Evolutionary conservation across 1,140 invertebrate species (phyloP).

Genomic region (Euwallacea similis): DNA sequence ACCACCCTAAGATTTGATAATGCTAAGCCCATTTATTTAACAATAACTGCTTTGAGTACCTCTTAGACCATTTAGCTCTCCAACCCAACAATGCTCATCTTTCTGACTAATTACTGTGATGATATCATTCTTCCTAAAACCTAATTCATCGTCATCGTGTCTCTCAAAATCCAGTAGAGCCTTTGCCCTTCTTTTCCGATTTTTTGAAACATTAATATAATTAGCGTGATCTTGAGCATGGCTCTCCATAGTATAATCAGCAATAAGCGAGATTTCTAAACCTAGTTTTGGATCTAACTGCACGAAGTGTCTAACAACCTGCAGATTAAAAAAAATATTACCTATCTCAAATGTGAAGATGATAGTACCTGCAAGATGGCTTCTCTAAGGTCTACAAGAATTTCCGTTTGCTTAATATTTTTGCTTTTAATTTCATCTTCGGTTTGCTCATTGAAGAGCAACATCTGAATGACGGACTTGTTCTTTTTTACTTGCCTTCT

Average conservation of each 20-base stretch:
- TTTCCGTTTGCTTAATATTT: slow-evolving; percentile 93
- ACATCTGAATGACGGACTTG: slow-evolving; percentile 87
- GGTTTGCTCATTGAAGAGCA: slow-evolving; percentile 80
- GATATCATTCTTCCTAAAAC: slow-evolving; percentile 97
- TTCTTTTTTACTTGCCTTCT: slow-evolving; percentile 86
- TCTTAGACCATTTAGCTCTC: slow-evolving; percentile 94
- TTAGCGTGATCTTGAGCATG: slow-evolving; percentile 92
- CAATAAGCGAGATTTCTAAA: slow-evolving; percentile 74
- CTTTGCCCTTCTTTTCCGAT: slow-evolving; percentile 88
- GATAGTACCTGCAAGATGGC: slow-evolving; percentile 74
- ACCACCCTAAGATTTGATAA: slow-evolving; percentile 74
- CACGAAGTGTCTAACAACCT: slow-evolving; percentile 88
- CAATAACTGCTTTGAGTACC: slow-evolving; percentile 56
- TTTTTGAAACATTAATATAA: slow-evolving; percentile 88
- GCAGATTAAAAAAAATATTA: slow-evolving; percentile 40
- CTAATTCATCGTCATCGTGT: slow-evolving; percentile 97
- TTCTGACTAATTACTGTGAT: slow-evolving; percentile 97
- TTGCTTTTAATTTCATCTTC: slow-evolving; percentile 90
- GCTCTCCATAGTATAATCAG: slow-evolving; percentile 95
- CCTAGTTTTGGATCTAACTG: slow-evolving; percentile 74
- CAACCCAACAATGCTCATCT: slow-evolving; percentile 99
- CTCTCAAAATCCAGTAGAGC: slow-evolving; percentile 96
- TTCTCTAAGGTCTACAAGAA: slow-evolving; percentile 94
- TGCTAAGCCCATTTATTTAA: neutral
- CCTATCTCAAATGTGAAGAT: neutral